phyloP scores from a whole-genome alignment of 2,888 invertebrate species.

The Macrosoma leucophasiata region DNA sequence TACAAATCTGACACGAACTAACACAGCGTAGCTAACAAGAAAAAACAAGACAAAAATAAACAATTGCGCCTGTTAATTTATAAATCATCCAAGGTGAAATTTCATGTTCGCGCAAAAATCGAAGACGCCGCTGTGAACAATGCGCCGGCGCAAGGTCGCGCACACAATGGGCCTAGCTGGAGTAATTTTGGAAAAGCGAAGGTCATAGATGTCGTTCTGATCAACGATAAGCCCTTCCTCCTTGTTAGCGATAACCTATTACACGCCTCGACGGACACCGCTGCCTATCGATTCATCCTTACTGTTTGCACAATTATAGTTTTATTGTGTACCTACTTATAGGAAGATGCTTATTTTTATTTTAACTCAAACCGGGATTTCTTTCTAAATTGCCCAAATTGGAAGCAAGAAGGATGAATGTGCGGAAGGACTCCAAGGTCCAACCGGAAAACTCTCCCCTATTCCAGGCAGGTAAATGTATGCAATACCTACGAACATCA shows the following conservation, averaged over 20 bases:
- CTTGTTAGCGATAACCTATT: constrained; percentile 54
- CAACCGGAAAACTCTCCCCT: too few species aligned
- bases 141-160: constrained; percentile 36
- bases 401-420: too few species aligned
- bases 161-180: constrained; percentile 51
- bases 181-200: constrained; percentile 67
- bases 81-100: constrained; percentile 61
- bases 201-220: constrained; percentile 49
- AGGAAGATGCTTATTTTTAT: too few species aligned
- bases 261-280: constrained; percentile 47
- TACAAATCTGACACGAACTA: constrained; percentile 14
- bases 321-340: too few species aligned
- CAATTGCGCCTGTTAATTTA: constrained; percentile 43
- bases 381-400: too few species aligned
- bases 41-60: constrained; percentile 19
- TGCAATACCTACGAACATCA: too few species aligned
- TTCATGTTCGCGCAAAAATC: constrained; percentile 55
- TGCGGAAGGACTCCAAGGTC: too few species aligned
- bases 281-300: constrained; percentile 22
- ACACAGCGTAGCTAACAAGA: constrained; percentile 10
- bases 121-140: constrained; percentile 40
- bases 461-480: too few species aligned
- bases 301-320: too few species aligned
- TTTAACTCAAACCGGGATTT: too few species aligned
- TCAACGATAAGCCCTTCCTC: constrained; percentile 56